Base-by-base conservation (phyloP, 2,888 invertebrate genomes). In the Rugalucina vietnamica region DNA sequence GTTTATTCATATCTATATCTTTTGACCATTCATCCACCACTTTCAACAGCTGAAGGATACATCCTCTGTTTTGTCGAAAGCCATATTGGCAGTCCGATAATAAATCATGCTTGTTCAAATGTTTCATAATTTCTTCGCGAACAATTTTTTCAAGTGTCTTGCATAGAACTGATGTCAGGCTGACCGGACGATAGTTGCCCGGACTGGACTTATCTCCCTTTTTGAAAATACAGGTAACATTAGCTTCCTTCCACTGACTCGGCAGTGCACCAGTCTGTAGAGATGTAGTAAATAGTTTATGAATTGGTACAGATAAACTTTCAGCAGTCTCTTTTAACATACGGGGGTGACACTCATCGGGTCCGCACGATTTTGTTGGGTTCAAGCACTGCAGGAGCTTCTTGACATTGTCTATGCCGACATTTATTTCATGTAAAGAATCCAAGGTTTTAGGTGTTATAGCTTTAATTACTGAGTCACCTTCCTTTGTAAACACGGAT, bases 1-100 rank as follows among this genome's bases (percentile, higher is more conserved):
- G 43, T n/a, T 70, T 2, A 24, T 39, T 27, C 8, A 36, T 39
- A 39, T 70, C 77, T 2, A 70, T 39, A 8, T 8, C 32, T 1
- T 78, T 50, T 12, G 43, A 24, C 36, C 36, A 70, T 1, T 70
- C 65, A 24, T 70, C 70, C 24, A 77, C 21, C 21, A 70, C 49
- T 14, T n/a, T 32, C 29, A 77, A 36, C 70, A 77, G 60, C 43
- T 77, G 77, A n/a, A 54, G 32, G 27, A 36, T 29, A 27, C 39
- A 39, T 18, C 43, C 32, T 70, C 77, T 69, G 12, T 36, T 10
- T 8, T 70, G 34, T 39, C 77, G 21, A 27, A 77, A 77, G 12
- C 70, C 70, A 34, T 18, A 34, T 49, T 73, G 49, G 10, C 18
- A 27, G 14, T 37, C 49, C n/a, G 43, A 14, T 8, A 73, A 43